Conservation (phyloP, 2,888 invertebrate genomes). For the Beris chalybata region DNA sequence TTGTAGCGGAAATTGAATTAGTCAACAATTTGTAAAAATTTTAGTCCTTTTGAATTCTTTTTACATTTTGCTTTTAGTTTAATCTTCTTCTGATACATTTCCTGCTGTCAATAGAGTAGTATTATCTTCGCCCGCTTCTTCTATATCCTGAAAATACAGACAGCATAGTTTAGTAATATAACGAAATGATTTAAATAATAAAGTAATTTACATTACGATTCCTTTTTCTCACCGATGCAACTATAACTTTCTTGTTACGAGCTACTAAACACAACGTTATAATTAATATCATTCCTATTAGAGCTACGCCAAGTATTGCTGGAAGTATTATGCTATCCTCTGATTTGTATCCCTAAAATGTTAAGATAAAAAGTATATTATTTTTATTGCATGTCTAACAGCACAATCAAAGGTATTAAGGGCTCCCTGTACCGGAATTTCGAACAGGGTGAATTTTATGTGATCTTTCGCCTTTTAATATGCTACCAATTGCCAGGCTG, state of each 20-base stretch:
- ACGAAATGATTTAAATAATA: background rate
- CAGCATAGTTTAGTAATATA: background rate
- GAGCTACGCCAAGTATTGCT: slow-evolving; percentile 56
- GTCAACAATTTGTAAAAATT: no score
- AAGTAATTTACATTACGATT: slow-evolving; percentile 53
- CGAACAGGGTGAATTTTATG: no score
- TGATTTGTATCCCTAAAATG: slow-evolving; percentile 62
- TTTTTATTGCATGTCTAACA: no score
- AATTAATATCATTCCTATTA: slow-evolving; percentile 60
- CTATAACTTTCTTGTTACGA: slow-evolving; percentile 55
- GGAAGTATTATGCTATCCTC: slow-evolving; percentile 64
- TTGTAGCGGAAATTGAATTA: no score
- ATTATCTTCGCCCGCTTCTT: slow-evolving; percentile 53
- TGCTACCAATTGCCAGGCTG: no score
- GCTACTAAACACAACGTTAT: slow-evolving; percentile 60
- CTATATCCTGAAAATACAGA: slow-evolving; percentile 46
- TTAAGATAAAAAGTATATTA: background rate
- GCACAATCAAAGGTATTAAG: no score
- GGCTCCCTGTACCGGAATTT: no score
- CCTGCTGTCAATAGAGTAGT: slow-evolving; percentile 51
- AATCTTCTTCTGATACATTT: slow-evolving; percentile 53
- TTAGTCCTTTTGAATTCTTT: no score
- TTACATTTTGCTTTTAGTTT: slow-evolving; percentile 37
- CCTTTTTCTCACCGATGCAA: slow-evolving; percentile 52
- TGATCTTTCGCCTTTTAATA: no score